Evolutionary conservation across 2,113 vertebrate species (phyloP).

Genomic region (Neogale vison): DNA sequence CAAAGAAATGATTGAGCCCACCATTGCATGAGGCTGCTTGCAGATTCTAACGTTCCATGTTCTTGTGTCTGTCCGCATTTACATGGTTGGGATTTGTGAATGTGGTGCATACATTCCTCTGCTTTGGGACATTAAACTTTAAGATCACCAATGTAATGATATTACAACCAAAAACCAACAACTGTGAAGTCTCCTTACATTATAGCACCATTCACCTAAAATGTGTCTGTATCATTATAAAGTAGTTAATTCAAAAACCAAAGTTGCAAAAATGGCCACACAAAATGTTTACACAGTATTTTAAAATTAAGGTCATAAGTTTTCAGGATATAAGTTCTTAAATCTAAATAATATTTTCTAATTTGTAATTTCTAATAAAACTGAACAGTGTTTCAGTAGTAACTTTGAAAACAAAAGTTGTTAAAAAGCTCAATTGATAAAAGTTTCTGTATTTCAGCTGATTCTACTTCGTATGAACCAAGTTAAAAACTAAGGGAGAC

Average conservation of each 20-base stretch:
- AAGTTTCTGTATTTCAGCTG: background rate
- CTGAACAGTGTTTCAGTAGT: background rate
- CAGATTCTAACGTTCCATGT: background rate
- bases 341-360: background rate
- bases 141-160: background rate
- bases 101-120: background rate
- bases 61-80: background rate
- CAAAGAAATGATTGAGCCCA: background rate
- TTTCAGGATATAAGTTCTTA: conserved; percentile 5
- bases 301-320: background rate
- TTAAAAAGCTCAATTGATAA: background rate
- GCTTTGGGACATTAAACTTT: background rate
- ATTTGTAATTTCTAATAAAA: conserved; percentile 24
- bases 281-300: conserved; percentile 20
- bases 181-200: background rate
- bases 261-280: background rate
- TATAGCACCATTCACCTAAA: background rate
- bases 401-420: background rate
- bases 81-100: background rate
- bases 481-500: background rate
- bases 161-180: background rate
- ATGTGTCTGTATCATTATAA: background rate
- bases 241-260: background rate
- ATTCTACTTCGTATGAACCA: background rate
- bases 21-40: background rate